Base-by-base conservation (phyloP, 1,140 invertebrate genomes). In the Penaeus indicus region DNA sequence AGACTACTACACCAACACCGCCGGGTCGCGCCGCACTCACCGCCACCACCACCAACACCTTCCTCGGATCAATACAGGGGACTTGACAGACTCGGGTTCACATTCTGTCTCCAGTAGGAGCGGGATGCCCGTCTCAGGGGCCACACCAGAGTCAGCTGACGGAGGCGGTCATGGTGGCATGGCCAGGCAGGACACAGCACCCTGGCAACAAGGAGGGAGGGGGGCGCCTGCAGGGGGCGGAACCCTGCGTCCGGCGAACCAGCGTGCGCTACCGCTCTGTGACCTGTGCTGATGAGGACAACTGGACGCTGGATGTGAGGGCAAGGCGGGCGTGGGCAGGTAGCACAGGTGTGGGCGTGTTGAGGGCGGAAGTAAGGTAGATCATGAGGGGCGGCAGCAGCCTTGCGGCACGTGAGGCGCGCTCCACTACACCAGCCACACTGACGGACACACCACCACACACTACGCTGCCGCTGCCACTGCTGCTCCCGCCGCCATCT, bases 41-140 rank as follows among this genome's bases (percentile, higher is more conserved):
- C 62, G 82, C 82, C 82, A 38, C 82, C 82, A 82, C 62, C 77
- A 79, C 85, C 84, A 86, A 60, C 84, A 64, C 47, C 60, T 67
- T 86, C 61, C 78, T 79, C n/a, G 78, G 85, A 87, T 87, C 85
- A 87, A 87, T 87, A 87, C 85, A 87, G 61, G 77, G 67, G 78
- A 81, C 85, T 84, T 72, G 78, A 87, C 85, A 82, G 69, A 60
- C 62, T 78, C 42, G 67, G 85, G 61, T 64, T 87, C 85, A 87
- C 85, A 87, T 87, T 47, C 42, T 85, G 84, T 77, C 84, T 85
- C 77, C 67, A 77, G 84, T 61, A 85, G 84, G 69, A 77, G 69
- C 69, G 47, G 69, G 67, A 85, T 75, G 69, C 69, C 67, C 67
- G 54, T 77, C 38, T 67, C 62, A 60, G 62, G 13, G 42, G 42